These are phyloP conservation scores for Diabrotica undecimpunctata DNA, from an alignment of 1,140 invertebrate genomes.

Conservation along the genomic window DNA sequence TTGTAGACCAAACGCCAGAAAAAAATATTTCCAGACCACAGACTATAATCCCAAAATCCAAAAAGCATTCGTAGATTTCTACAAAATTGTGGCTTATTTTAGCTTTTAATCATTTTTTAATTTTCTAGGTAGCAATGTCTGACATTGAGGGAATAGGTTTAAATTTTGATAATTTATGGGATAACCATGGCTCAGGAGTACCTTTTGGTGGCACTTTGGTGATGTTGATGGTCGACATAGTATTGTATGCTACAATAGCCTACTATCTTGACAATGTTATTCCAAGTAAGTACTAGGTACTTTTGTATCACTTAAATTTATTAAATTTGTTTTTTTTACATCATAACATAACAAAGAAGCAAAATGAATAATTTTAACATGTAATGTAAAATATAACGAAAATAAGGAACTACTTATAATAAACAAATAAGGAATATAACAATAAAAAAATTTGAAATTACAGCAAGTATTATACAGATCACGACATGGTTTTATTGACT, in stretches of 20 bases:
- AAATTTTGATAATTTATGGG: slow-evolving; percentile 68
- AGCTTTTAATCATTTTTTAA: too few relatives aligned
- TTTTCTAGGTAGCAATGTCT: slow-evolving; percentile 63
- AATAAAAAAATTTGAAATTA: too few relatives aligned
- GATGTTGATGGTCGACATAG: slow-evolving; percentile 72
- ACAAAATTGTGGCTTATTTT: too few relatives aligned
- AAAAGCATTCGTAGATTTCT: too few relatives aligned
- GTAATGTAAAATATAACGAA: background rate
- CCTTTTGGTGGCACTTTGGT: slow-evolving; percentile 73
- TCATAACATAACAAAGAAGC: background rate
- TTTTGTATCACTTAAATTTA: slow-evolving; percentile 1
- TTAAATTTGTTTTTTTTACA: too few relatives aligned
- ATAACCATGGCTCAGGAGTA: slow-evolving; percentile 61
- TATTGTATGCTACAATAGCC: slow-evolving; percentile 68
- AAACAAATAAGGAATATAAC: too few relatives aligned
- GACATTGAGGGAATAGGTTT: slow-evolving; percentile 71
- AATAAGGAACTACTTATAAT: too few relatives aligned
- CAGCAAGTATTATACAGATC: too few relatives aligned
- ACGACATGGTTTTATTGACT: too few relatives aligned
- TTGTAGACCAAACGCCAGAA: too few relatives aligned
- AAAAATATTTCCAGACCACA: too few relatives aligned
- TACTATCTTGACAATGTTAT: slow-evolving; percentile 76
- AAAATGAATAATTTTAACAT: slow-evolving; percentile 11
- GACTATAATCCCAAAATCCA: too few relatives aligned
- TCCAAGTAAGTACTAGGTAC: slow-evolving; percentile 56